These are phyloP conservation scores for Diphyllodes magnificus DNA, from an alignment of 2,113 vertebrate genomes.

Conservation along the genomic window DNA sequence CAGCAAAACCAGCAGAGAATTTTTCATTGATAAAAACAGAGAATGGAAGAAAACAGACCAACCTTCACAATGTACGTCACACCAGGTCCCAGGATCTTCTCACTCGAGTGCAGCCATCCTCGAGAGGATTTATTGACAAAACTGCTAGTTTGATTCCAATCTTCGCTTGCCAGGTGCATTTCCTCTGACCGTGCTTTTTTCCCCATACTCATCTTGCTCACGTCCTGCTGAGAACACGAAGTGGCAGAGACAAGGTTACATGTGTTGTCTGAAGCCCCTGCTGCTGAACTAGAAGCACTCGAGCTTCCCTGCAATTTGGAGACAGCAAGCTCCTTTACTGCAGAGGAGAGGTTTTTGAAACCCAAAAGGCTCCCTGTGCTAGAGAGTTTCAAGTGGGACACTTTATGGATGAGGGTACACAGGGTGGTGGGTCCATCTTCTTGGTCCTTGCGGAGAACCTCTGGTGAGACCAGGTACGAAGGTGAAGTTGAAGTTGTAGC, in stretches of 20 bases:
- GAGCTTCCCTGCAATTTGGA: slow-evolving; percentile 91
- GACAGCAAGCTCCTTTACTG: slow-evolving; percentile 93
- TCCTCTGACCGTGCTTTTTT: slow-evolving; percentile 85
- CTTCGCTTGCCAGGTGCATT: slow-evolving; percentile 74
- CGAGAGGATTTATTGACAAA: slow-evolving; percentile 82
- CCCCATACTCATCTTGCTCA: slow-evolving; percentile 76
- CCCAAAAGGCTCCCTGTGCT: slow-evolving; percentile 87
- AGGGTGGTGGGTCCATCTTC: slow-evolving; percentile 94
- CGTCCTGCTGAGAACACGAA: slow-evolving; percentile 82
- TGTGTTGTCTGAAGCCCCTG: slow-evolving; percentile 79
- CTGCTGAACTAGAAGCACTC: slow-evolving; percentile 75
- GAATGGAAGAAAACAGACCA: slow-evolving; percentile 70
- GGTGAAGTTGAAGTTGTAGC: slow-evolving; percentile 80
- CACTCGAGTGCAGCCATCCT: slow-evolving; percentile 88
- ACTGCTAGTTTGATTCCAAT: slow-evolving; percentile 77
- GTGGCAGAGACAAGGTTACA: slow-evolving; percentile 78
- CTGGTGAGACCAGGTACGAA: slow-evolving; percentile 81
- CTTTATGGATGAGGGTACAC: slow-evolving; percentile 96
- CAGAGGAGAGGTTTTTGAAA: slow-evolving; percentile 92
- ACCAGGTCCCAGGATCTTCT: slow-evolving; percentile 96
- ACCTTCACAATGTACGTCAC: slow-evolving; percentile 98
- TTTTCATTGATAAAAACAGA: slow-evolving; percentile 69
- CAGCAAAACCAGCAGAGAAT: slow-evolving; percentile 7
- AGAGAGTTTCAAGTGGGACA: slow-evolving; percentile 96
- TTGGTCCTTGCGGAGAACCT: slow-evolving; percentile 78